Percentiles rank a stretch among this genome's conserved stretches.
phyloP scores from a whole-genome alignment of 2,797 vertebrate species.

The Artibeus jamaicensis region DNA sequence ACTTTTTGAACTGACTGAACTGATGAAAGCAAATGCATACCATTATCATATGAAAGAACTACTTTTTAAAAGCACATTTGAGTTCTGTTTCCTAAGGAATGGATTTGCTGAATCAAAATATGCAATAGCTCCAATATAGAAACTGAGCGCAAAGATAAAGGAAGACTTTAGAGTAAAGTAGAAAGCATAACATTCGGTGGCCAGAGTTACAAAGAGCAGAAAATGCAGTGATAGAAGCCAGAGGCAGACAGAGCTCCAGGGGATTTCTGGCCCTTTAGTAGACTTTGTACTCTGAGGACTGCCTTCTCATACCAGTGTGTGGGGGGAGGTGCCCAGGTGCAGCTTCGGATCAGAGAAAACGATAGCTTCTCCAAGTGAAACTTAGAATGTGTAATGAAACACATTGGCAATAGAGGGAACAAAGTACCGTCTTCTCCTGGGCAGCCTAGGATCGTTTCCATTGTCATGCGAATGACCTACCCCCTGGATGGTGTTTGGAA shows the following conservation, averaged over 20 bases:
- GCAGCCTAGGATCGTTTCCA: background rate
- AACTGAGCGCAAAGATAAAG: background rate
- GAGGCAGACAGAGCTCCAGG: background rate
- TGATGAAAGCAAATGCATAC: background rate
- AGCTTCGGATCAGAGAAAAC: background rate
- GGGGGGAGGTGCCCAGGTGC: background rate
- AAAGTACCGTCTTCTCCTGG: background rate
- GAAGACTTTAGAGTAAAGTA: conserved; percentile 8
- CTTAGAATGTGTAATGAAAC: background rate
- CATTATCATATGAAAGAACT: conserved; percentile 17
- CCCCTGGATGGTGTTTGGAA: background rate
- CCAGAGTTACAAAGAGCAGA: background rate
- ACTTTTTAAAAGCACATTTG: conserved; percentile 5
- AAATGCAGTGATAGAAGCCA: background rate
- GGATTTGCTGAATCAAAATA: conserved; percentile 21
- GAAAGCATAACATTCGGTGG: background rate
- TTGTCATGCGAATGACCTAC: background rate
- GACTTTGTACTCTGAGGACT: background rate
- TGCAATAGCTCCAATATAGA: background rate
- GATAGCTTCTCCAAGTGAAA: background rate
- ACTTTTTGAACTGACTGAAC: conserved; percentile 4
- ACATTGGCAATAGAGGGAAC: background rate
- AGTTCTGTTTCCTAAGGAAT: background rate
- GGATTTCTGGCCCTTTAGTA: background rate
- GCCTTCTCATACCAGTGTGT: background rate